phyloP scores from a whole-genome alignment of 2,113 vertebrate species.

The Malurus elegans region DNA sequence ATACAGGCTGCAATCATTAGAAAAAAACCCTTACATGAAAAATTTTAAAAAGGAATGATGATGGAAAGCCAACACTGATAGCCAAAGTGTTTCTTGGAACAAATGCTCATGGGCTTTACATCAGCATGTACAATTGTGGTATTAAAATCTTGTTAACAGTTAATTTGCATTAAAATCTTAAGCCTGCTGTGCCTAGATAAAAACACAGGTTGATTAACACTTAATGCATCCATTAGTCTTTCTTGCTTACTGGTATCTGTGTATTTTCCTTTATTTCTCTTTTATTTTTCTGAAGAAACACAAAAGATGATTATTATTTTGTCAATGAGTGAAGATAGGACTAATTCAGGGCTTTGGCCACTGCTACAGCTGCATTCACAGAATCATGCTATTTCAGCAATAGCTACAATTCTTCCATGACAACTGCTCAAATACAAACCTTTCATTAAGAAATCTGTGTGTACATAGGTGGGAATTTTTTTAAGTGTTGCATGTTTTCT shows the following conservation, averaged over 20 bases:
- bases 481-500: neutral
- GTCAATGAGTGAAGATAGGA: neutral
- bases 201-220: neutral
- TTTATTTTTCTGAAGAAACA: neutral
- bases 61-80: neutral
- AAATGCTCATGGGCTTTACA: neutral
- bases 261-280: neutral
- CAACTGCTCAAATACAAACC: neutral
- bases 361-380: neutral
- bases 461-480: neutral
- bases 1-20: neutral
- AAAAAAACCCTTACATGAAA: neutral
- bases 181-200: neutral
- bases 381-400: neutral
- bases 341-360: neutral
- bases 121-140: neutral
- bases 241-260: neutral
- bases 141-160: neutral
- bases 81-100: neutral
- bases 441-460: neutral
- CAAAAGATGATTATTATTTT: neutral
- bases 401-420: neutral
- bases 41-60: neutral
- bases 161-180: conserved; percentile 5
- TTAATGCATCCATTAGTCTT: neutral